These are phyloP conservation scores for pig (Sus scrofa) DNA, from an alignment of 2,113 vertebrate genomes.

Conservation along the genomic window T2T-Sscrofa CM000813.6:120188501-120189000, in stretches of 20 bases:
- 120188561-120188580: neutral
- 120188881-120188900: conserved; percentile 51
- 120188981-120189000: conserved; percentile 73
- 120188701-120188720: neutral
- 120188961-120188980: conserved; percentile 62
- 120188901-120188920: conserved; percentile 40
- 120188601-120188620: neutral
- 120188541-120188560: neutral
- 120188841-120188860: conserved; percentile 44
- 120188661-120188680: neutral
- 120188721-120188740: conserved; percentile 28
- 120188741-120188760: neutral
- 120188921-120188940: conserved; percentile 59
- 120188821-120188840: neutral
- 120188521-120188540: neutral
- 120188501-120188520: neutral
- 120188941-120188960: conserved; percentile 76
- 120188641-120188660: conserved; percentile 12
- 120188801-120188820: neutral
- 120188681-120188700: conserved; percentile 3
- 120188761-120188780: neutral
- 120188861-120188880: conserved; percentile 29
- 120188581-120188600: neutral
- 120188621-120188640: conserved; percentile 8
- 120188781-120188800: conserved; percentile 39